Base-by-base conservation (phyloP, 2,113 vertebrate species). In the Fukomys damarensis region DNA sequence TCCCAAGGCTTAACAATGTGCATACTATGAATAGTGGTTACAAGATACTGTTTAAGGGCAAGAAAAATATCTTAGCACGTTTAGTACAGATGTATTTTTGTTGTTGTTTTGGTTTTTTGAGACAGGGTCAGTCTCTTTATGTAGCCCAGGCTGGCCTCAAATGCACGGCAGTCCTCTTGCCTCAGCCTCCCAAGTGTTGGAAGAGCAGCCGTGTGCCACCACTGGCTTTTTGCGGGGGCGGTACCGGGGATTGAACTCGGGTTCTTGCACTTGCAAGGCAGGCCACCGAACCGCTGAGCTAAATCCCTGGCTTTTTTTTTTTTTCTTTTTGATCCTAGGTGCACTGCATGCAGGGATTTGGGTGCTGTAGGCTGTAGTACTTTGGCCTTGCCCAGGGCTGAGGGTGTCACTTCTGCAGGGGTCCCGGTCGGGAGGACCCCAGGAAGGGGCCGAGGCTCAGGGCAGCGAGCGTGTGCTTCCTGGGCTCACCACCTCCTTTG, bases 401-500 rank as follows among this genome's bases (percentile, higher is more conserved):
- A 92, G 43, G 56, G 9, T 32, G 49, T 70, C 54, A n/a, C 56
- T 28, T 12, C 46, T 5, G 13, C 74, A 65, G 86, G 59, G 6
- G 46, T 46, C 74, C 46, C 5, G 0, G 65, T 35, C n/a, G 1
- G 56, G 63, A 61, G 43, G 76, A 4, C 26, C 54, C 49, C 49
- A 24, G 74, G 89, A 24, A 49, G 72, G 93, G 93, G 88, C 85
- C 4, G 30, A 95, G 86, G 72, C 93, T 52, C 22, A 35, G 81
- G 70, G 83, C n/a, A n/a, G n/a, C n/a, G n/a, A n/a, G n/a, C 7
- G 32, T 35, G 58, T 19, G 72, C 28, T 4, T 11, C 41, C 38
- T 54, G 30, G 5, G 63, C 43, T 20, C 4, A 19, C 1, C 0
- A 0, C 52, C 85, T 70, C 79, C 58, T 61, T 41, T 46, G 2